Base-by-base conservation (phyloP, 2,797 vertebrate species). In the Percopsis omiscomaycus region DNA sequence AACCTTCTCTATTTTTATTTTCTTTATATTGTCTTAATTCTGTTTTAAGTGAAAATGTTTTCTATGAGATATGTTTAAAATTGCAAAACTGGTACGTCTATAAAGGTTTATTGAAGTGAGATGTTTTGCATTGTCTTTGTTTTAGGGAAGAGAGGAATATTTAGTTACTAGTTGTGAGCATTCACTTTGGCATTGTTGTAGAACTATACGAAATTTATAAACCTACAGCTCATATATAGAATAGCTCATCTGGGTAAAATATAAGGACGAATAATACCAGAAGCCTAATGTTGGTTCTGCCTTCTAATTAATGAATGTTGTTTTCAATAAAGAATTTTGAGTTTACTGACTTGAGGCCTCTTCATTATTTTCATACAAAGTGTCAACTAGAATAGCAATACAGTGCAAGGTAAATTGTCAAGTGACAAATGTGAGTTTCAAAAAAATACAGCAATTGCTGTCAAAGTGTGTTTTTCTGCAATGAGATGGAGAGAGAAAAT, bases 11-110 rank as follows among this genome's bases (percentile, higher is more conserved):
- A 58, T 83, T 66, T 71, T 68, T 59, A 51, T 71, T 82, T 77
- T 71, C 78, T 74, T 76, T 61, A 62, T 77, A 67, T 66, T 69
- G 78, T 88, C 85, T 84, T 86, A 79, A 86, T 78, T 78, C 75
- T 80, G 69, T 79, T 86, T 86, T 74, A 73, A 72, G 61, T 66
- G 77, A 82, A 81, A 69, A 67, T 2, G 73, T 88, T 86, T 86
- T 84, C 68, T 85, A 87, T 55, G 0, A 73, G 55, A 47, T 78
- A 66, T 75, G 74, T 48, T 27, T n/a, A 65, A 75, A 73, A 48
- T 56, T 1, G 58, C 80, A 81, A 82, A 80, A 73, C 65, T 57
- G 48, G 53, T 42, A 54, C 27, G 16, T 59, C 15, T 80, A 64
- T 55, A 79, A 62, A 69, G 56, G 55, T 28, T 49, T 32, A 75